Percentiles rank a stretch among this genome's conserved stretches.
phyloP scores from a whole-genome alignment of 2,113 vertebrate genomes.

The Notechis scutatus region DNA sequence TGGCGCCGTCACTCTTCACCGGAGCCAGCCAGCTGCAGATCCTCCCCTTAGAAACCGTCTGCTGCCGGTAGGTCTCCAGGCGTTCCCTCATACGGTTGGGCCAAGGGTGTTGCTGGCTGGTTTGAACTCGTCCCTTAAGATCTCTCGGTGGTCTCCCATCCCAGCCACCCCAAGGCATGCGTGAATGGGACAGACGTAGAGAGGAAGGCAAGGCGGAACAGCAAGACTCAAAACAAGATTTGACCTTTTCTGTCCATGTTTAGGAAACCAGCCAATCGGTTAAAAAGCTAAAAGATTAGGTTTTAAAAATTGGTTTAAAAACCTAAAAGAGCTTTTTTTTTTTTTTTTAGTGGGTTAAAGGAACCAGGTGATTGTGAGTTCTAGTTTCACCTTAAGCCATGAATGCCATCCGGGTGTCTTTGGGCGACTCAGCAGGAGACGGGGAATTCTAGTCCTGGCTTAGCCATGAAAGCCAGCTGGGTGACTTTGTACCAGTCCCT shows the following conservation, averaged over 20 bases:
- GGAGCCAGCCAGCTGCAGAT: constrained; percentile 4
- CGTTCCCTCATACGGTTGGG: too few relatives aligned
- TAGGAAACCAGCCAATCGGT: not conserved
- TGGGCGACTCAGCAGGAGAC: too few relatives aligned
- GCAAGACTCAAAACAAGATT: not conserved
- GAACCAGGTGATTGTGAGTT: too few relatives aligned
- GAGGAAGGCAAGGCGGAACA: not conserved
- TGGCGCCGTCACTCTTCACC: not conserved
- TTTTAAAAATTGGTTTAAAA: not conserved
- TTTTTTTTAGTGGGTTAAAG: not conserved
- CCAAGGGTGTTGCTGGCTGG: too few relatives aligned
- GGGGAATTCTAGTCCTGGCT: too few relatives aligned
- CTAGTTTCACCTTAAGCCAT: too few relatives aligned
- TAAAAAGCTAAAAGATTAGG: not conserved
- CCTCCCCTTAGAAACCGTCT: not conserved
- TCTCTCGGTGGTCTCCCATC: not conserved
- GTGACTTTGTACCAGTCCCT: too few relatives aligned
- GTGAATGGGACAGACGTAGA: not conserved
- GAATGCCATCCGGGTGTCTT: too few relatives aligned
- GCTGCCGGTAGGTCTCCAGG: not conserved
- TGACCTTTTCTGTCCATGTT: not conserved
- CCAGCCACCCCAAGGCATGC: not conserved
- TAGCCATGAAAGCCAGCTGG: too few relatives aligned
- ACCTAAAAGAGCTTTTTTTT: not conserved
- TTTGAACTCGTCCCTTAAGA: not conserved